phyloP scores from a whole-genome alignment of 2,888 invertebrate genomes.

The Exephanes ischioxanthus region DNA sequence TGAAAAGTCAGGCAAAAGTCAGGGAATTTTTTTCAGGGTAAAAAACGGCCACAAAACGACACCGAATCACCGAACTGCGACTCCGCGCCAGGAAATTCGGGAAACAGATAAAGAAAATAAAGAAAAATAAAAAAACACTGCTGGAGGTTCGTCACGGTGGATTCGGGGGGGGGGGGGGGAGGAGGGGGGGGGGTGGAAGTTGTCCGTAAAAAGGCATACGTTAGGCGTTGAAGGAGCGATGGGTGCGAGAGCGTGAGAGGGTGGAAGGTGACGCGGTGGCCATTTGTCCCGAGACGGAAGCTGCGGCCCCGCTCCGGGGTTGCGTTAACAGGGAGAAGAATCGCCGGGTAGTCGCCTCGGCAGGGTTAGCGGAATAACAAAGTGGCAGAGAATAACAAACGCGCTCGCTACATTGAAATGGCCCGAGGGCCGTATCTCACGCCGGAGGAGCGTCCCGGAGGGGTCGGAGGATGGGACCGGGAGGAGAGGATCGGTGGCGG shows the following conservation, averaged over 20 bases:
- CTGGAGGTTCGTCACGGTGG: neutral
- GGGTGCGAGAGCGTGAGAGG: conserved; percentile 60
- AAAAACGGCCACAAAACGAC: too few relatives aligned
- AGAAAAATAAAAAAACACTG: neutral
- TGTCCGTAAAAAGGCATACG: conserved; percentile 67
- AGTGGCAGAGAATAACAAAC: conserved; percentile 84
- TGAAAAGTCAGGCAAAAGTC: too few relatives aligned
- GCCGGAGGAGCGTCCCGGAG: conserved; percentile 39
- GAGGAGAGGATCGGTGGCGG: conserved; percentile 37
- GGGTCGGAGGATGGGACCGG: conserved; percentile 15
- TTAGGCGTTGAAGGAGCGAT: conserved; percentile 62
- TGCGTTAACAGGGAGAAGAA: conserved; percentile 21
- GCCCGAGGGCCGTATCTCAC: conserved; percentile 82
- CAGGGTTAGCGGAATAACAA: conserved; percentile 81
- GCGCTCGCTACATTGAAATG: conserved; percentile 84
- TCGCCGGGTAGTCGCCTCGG: conserved; percentile 55
- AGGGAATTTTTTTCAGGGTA: too few relatives aligned
- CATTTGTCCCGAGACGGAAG: conserved; percentile 77
- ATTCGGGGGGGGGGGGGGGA: conserved; percentile 13
- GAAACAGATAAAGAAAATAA: conserved; percentile 54
- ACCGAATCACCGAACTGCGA: too few relatives aligned
- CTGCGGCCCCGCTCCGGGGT: conserved; percentile 24
- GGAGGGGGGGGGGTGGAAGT: conserved; percentile 36
- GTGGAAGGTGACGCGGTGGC: conserved; percentile 53
- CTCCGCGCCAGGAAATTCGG: conserved; percentile 20